phyloP scores from a whole-genome alignment of 1,140 invertebrate species.

The Brachionus rubens region DNA sequence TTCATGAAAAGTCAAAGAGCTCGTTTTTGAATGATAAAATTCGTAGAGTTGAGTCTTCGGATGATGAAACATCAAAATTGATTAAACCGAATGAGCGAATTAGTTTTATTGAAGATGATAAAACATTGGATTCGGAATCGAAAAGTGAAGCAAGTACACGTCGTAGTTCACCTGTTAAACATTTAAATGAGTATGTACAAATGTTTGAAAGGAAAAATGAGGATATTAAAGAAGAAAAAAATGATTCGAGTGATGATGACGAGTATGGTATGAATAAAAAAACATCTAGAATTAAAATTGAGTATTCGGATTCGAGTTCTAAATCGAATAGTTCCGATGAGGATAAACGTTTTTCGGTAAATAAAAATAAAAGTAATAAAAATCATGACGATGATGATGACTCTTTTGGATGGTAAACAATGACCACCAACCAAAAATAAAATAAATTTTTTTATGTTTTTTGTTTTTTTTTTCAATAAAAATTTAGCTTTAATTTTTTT shows the following conservation, averaged over 20 bases:
- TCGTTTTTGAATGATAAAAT: neutral
- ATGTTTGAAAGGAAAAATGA: conserved; percentile 37
- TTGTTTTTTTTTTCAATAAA: neutral
- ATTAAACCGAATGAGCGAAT: neutral
- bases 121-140: neutral
- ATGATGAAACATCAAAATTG: neutral
- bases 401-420: conserved; percentile 10
- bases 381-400: neutral
- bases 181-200: conserved; percentile 16
- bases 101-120: neutral
- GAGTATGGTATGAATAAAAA: neutral
- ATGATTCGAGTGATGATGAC: neutral
- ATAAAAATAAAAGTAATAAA: neutral
- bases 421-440: neutral
- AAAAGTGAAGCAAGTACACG: neutral
- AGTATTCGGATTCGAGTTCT: conserved; percentile 34
- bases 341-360: neutral
- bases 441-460: neutral
- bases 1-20: neutral
- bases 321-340: neutral
- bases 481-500: too few species aligned
- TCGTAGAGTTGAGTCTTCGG: neutral
- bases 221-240: neutral
- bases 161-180: neutral
- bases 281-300: conserved; percentile 25